Evolutionary conservation across 2,113 vertebrate genomes (phyloP).

Genomic region (Corynorhinus townsendii): DNA sequence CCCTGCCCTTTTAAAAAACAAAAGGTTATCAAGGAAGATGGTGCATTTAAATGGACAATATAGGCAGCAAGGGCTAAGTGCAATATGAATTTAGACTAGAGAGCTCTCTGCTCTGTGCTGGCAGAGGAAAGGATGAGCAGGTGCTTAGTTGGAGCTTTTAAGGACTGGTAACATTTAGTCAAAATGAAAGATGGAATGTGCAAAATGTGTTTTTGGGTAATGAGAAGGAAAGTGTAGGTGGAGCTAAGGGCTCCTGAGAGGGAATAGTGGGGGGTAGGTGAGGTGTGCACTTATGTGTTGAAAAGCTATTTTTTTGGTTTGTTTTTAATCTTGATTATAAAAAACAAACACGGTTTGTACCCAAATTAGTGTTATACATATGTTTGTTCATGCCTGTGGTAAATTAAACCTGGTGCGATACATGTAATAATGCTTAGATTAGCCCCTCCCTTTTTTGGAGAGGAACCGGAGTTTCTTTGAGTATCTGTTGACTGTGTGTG

Average conservation of each 20-base stretch:
- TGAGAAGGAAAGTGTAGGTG: neutral
- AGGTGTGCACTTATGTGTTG: neutral
- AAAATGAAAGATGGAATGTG: neutral
- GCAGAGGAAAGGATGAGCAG: neutral
- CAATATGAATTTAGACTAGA: neutral
- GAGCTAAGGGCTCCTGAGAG: neutral
- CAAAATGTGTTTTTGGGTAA: neutral
- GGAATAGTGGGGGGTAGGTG: neutral
- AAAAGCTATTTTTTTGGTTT: neutral
- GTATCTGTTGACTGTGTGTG: slow-evolving; percentile 5
- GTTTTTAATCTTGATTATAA: neutral
- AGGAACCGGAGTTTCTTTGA: neutral
- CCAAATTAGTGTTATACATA: neutral
- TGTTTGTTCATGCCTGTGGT: neutral
- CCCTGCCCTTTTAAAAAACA: neutral
- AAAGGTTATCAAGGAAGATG: neutral
- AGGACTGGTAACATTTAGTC: neutral
- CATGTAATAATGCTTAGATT: neutral
- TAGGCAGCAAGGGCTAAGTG: neutral
- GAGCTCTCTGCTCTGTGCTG: neutral
- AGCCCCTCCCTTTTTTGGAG: neutral
- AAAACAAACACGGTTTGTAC: neutral
- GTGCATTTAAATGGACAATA: neutral
- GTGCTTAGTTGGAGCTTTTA: neutral
- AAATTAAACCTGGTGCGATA: neutral